A percentile compares a stretch with the other conserved stretches of the same genome.
These are phyloP conservation scores for Cryptocheilus praepositus DNA, from an alignment of 2,888 invertebrate species.

Conservation along the genomic window DNA sequence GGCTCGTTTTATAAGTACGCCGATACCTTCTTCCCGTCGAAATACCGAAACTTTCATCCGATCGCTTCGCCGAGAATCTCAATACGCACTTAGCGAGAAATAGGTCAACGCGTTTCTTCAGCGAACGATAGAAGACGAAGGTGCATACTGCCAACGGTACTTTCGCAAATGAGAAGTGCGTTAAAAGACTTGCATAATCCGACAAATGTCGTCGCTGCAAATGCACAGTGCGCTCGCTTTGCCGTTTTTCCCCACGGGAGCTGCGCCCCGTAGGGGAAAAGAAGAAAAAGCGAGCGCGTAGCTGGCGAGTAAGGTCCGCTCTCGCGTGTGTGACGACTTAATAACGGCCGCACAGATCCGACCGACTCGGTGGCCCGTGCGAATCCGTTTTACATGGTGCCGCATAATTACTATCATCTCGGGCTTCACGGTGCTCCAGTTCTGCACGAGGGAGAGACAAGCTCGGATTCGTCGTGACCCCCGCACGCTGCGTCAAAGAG, in stretches of 20 bases:
- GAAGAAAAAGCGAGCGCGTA: constrained; percentile 27
- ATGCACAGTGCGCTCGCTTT: not conserved
- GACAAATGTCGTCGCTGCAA: not conserved
- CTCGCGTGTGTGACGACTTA: constrained; percentile 58
- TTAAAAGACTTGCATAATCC: not conserved
- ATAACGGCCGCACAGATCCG: constrained; percentile 47
- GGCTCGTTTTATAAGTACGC: too few species aligned
- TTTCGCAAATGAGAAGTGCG: not conserved
- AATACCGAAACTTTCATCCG: too few species aligned
- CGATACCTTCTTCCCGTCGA: too few species aligned
- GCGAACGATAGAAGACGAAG: not conserved
- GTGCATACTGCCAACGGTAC: too few species aligned
- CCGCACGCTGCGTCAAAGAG: constrained; percentile 46
- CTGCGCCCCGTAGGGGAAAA: constrained; percentile 19
- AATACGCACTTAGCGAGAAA: too few species aligned
- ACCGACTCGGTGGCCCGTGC: constrained; percentile 46
- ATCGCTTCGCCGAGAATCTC: too few species aligned
- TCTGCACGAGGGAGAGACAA: constrained; percentile 50
- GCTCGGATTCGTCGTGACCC: constrained; percentile 46
- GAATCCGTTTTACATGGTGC: constrained; percentile 63
- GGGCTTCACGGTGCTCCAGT: constrained; percentile 65
- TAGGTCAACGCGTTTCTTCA: too few species aligned
- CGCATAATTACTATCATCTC: constrained; percentile 65
- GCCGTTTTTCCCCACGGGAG: constrained; percentile 9
- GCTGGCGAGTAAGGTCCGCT: constrained; percentile 9